Evolutionary conservation across 1,140 invertebrate species (phyloP).

Genomic region (Aphelinus atriplicis): DNA sequence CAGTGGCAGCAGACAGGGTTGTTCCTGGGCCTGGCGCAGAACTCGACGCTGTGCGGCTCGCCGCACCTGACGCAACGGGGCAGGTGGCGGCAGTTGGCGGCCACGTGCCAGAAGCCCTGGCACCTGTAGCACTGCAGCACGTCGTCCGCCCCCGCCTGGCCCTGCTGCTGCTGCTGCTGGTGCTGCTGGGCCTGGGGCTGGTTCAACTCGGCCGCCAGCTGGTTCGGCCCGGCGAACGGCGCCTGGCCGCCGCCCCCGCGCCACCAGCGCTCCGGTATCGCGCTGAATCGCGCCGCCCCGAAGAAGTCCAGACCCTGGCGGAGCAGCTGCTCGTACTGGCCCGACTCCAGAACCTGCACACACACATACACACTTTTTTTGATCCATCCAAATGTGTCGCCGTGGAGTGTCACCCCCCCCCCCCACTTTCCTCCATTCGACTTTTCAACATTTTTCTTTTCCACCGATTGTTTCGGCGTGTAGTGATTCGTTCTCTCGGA

Average conservation of each 20-base stretch:
- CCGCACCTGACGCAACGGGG: constrained; percentile 68
- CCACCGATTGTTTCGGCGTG: no score
- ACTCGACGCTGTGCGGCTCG: constrained; percentile 65
- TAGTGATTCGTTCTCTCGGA: no score
- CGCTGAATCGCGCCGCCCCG: constrained; percentile 60
- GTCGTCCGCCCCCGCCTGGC: constrained; percentile 51
- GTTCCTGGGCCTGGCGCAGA: constrained; percentile 63
- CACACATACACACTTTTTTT: neutral
- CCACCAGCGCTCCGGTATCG: constrained; percentile 62
- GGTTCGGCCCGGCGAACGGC: constrained; percentile 7
- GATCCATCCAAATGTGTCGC: no score
- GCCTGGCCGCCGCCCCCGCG: constrained; percentile 37
- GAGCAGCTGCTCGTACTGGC: constrained; percentile 61
- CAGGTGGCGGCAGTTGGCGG: constrained; percentile 64
- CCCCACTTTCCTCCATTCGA: no score
- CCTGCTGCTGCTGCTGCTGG: constrained; percentile 1
- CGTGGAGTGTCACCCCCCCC: no score
- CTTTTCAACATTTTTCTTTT: no score
- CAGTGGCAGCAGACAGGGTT: constrained; percentile 69
- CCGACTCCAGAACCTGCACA: constrained; percentile 58
- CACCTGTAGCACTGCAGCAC: constrained; percentile 66
- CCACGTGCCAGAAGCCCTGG: constrained; percentile 70
- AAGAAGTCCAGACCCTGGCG: constrained; percentile 65
- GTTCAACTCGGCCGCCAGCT: constrained; percentile 8
- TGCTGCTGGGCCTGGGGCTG: neutral